Evolutionary conservation across 1,140 invertebrate species (phyloP), one percentile per base, ranked within the genome.

Genomic region (Hirudo medicinalis): DNA sequence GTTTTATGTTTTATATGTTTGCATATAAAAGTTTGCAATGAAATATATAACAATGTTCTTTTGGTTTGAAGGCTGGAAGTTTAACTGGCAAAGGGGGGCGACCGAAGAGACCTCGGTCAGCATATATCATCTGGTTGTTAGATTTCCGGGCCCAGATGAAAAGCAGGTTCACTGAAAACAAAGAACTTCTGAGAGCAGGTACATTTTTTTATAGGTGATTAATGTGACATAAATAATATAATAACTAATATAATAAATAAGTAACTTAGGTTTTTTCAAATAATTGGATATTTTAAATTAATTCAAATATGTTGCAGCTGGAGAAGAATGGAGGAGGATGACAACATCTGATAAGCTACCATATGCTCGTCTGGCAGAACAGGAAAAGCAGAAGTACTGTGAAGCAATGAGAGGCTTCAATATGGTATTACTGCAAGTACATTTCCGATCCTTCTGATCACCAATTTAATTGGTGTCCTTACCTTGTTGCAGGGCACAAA

Each of bases 111-210:
- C 88, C 93, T 2, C 83, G 88, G 25, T 89, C 91, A 4, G 93
- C 92, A 0, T 98, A 92, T 78, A 94, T 98, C 88, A 74, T 96
- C 55, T 97, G 92, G 89, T 83, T 97, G 20, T 94, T 91, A 77
- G 91, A 90, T 74, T 89, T 87, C 72, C 85, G 94, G 25, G 91
- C 92, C 73, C 84, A 87, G 76, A 92, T 97, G 71, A 90, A 95
- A 76, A 76, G 75, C 20, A 77, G 76, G 54, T 71, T 76, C 55
- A 75, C 78, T 29, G 76, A 75, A 40, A 78, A 81, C 70, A 81
- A 86, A 87, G 67, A 90, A 91, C 75, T 80, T 60, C 75, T 80
- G 8, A 76, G 76, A 73, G 75, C 71, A 19, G 70, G 70, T 29
- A 36, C 17, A 53, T 71, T 36, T 49, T 11, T 49, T 49, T 40